Conservation (phyloP, 2,113 vertebrate genomes). For the Notechis scutatus region DNA sequence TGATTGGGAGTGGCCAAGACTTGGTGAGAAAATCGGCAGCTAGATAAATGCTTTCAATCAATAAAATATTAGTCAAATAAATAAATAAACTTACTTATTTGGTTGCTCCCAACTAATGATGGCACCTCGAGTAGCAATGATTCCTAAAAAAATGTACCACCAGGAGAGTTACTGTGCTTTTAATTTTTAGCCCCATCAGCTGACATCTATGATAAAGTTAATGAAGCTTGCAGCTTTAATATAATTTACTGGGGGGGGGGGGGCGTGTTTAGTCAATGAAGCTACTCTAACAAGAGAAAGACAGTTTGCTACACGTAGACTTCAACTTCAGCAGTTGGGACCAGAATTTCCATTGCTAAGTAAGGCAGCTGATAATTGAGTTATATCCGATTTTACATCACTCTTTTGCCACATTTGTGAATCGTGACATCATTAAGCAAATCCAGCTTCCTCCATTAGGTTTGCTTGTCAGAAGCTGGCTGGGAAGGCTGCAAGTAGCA, state of each 20-base stretch:
- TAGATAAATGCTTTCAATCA: background rate
- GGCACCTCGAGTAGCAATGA: background rate
- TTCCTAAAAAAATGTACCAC: background rate
- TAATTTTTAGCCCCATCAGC: background rate
- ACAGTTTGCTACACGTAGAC: background rate
- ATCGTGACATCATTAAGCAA: background rate
- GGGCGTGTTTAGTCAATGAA: background rate
- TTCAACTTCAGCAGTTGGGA: too few relatives aligned
- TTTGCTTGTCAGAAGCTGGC: too few relatives aligned
- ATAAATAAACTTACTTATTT: background rate
- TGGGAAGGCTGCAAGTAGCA: too few relatives aligned
- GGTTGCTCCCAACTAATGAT: background rate
- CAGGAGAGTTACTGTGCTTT: background rate
- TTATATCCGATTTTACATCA: background rate
- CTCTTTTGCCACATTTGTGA: background rate
- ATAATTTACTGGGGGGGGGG: background rate
- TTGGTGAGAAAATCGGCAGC: background rate
- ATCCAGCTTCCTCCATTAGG: too few relatives aligned
- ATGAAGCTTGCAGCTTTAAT: background rate
- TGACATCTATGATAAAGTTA: background rate
- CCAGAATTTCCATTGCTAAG: too few relatives aligned
- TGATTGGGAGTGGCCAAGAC: background rate
- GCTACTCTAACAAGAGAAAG: background rate
- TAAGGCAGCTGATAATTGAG: background rate
- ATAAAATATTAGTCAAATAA: background rate